Evolutionary conservation across 2,888 invertebrate genomes (phyloP).

Genomic region (Chaitophorus viminalis): DNA sequence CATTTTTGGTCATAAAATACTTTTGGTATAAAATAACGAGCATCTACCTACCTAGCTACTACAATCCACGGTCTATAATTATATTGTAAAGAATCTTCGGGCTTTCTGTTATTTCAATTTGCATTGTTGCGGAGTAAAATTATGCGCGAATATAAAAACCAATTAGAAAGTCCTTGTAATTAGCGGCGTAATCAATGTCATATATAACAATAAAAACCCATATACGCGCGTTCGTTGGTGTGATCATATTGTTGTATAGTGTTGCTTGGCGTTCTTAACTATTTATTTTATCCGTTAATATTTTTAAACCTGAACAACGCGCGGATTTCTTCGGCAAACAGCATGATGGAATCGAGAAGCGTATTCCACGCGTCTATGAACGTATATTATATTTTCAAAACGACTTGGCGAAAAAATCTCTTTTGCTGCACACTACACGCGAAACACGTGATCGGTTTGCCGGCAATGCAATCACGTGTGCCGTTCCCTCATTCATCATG

Average conservation of each 20-base stretch:
- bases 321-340: background rate
- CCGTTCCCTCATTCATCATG: no score
- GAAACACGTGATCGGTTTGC: background rate
- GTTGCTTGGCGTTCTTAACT: background rate
- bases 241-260: no score
- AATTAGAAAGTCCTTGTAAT: conserved; percentile 57
- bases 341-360: background rate
- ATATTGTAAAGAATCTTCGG: conserved; percentile 19
- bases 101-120: conserved; percentile 17
- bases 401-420: background rate
- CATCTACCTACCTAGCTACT: no score
- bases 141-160: conserved; percentile 35
- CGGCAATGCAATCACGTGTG: no score
- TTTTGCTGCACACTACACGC: background rate
- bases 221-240: background rate
- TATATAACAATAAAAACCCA: conserved; percentile 20
- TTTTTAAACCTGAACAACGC: background rate
- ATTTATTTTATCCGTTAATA: background rate
- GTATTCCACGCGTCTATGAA: background rate
- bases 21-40: background rate
- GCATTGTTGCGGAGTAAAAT: conserved; percentile 32
- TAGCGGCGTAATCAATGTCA: conserved; percentile 36
- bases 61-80: background rate
- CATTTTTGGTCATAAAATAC: background rate
- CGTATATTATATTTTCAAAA: background rate